Conservation (phyloP, 1,140 invertebrate species). For the Dendrolimus punctatus region DNA sequence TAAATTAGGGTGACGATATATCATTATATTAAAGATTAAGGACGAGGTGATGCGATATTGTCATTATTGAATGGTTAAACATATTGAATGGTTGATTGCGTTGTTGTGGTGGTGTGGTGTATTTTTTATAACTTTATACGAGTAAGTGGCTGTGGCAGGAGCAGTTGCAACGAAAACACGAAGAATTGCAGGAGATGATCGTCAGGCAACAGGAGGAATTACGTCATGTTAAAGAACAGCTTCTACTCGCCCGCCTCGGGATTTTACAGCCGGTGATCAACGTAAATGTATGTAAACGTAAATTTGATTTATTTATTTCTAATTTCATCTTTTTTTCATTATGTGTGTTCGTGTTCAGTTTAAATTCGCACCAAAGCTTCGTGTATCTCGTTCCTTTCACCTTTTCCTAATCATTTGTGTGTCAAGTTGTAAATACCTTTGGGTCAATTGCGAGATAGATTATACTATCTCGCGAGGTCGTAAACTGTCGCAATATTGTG, state of each 20-base stretch:
- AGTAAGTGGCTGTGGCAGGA: constrained; percentile 72
- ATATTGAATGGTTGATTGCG: too few species aligned
- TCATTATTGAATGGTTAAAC: too few species aligned
- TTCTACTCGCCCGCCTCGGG: constrained; percentile 87
- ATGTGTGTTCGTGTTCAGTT: not conserved
- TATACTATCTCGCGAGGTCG: not conserved
- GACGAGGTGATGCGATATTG: too few species aligned
- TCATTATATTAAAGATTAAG: too few species aligned
- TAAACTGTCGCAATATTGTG: not conserved
- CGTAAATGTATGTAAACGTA: constrained; percentile 51
- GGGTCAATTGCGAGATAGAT: too few species aligned
- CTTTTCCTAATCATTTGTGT: too few species aligned
- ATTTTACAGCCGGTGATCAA: constrained; percentile 78
- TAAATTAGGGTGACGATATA: too few species aligned
- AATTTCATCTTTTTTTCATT: not conserved
- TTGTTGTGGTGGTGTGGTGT: not conserved
- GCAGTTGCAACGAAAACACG: constrained; percentile 87
- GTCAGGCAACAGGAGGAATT: constrained; percentile 90
- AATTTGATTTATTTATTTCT: not conserved
- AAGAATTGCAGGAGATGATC: constrained; percentile 87
- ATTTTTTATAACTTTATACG: constrained; percentile 24
- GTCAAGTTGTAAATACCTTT: too few species aligned
- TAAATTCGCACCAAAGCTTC: too few species aligned
- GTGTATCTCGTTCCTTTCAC: too few species aligned
- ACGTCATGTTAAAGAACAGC: constrained; percentile 85